Evolutionary conservation across 2,113 vertebrate genomes (phyloP).

Genomic region (Leuciscus idus): DNA sequence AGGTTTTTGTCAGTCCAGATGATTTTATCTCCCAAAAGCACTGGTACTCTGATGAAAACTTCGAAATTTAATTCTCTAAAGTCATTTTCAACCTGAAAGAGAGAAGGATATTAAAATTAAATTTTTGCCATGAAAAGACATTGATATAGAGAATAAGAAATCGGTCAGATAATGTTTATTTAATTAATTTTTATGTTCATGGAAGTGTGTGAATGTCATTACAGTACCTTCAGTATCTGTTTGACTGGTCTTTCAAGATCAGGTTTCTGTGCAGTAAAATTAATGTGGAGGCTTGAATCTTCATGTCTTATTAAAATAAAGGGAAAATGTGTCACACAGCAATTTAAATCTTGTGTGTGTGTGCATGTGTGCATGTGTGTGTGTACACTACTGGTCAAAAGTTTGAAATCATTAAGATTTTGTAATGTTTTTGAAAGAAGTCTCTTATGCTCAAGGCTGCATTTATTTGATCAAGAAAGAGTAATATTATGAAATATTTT

Average conservation of each 20-base stretch:
- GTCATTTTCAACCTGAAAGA: constrained; percentile 74
- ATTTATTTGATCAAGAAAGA: background rate
- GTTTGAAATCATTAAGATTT: background rate
- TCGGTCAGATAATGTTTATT: background rate
- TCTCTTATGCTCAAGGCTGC: background rate
- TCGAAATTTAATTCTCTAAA: constrained; percentile 68
- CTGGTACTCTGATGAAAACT: constrained; percentile 74
- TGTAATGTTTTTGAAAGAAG: background rate
- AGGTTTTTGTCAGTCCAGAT: constrained; percentile 73
- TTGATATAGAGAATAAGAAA: background rate
- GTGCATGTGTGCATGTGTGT: too few species aligned
- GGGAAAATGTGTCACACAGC: background rate
- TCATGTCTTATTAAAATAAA: constrained; percentile 65
- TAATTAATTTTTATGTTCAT: background rate
- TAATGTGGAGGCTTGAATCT: constrained; percentile 74
- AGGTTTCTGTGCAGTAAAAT: constrained; percentile 73
- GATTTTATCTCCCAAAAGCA: constrained; percentile 65
- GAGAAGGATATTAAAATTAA: background rate
- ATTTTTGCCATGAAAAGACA: background rate
- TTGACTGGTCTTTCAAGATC: constrained; percentile 64
- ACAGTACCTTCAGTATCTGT: constrained; percentile 72
- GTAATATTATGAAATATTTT: background rate
- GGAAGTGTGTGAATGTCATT: background rate
- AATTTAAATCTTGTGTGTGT: background rate
- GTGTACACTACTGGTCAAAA: background rate